phyloP scores from a whole-genome alignment of 2,113 vertebrate species.

The Bolborhynchus lineola region DNA sequence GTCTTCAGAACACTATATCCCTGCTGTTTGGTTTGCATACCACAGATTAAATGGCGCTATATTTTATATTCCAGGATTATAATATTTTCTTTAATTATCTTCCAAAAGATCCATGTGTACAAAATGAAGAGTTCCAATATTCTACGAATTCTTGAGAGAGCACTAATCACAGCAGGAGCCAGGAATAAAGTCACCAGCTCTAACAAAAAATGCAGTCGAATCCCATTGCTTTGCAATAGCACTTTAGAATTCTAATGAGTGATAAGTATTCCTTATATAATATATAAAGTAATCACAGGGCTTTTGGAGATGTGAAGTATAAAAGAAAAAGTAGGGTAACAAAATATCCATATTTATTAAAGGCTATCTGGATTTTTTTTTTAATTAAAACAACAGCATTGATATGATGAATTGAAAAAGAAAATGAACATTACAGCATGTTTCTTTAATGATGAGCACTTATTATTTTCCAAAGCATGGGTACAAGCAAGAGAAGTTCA shows the following conservation, averaged over 20 bases:
- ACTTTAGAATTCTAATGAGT: conserved; percentile 45
- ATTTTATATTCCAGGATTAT: conserved; percentile 13
- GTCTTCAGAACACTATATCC: neutral
- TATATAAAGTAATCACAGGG: conserved; percentile 50
- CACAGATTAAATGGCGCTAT: neutral
- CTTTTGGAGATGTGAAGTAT: neutral
- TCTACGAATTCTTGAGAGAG: conserved; percentile 11
- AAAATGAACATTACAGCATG: neutral
- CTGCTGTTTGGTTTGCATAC: conserved; percentile 23
- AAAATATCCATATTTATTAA: conserved; percentile 43
- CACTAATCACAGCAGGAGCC: conserved; percentile 28
- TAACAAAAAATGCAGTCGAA: conserved; percentile 63
- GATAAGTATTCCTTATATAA: conserved; percentile 27
- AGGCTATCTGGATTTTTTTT: neutral
- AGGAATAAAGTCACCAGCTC: conserved; percentile 42
- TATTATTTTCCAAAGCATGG: neutral
- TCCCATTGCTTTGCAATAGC: conserved; percentile 52
- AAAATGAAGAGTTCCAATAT: conserved; percentile 14
- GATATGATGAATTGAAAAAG: neutral
- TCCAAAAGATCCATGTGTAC: neutral
- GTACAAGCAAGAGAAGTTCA: neutral
- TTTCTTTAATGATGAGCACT: neutral
- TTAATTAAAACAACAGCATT: neutral
- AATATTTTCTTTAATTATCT: neutral
- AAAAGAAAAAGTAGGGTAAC: neutral